Base-by-base conservation (phyloP, 2,113 vertebrate genomes). In the Hippoglossus stenolepis region DNA sequence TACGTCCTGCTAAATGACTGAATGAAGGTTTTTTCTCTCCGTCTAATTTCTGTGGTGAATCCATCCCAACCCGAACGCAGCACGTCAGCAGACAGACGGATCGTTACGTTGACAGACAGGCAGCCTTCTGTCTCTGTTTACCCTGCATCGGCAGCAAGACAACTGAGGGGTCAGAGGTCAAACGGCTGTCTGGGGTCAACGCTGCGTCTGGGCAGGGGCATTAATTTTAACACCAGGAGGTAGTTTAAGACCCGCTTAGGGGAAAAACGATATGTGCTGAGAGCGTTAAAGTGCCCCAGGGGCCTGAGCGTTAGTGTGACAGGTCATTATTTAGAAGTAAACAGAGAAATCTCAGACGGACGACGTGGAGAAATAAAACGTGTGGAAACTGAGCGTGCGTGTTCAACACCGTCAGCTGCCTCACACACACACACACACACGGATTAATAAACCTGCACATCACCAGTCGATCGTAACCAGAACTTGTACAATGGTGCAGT, bases 81-180 rank as follows among this genome's bases (percentile, higher is more conserved):
- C 15, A 14, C 1, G 26, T 26, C 26, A 57, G 80, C 53, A 15
- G 28, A 15, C 70, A 66, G 68, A 83, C 74, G 40, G 84, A 70
- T 64, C 73, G 40, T 57, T 40, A 58, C 65, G 43, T 71, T 61
- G 43, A 18, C 80, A 76, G 82, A 78, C 85, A 47, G 65, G 40
- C 70, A 60, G 65, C 77, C 75, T 59, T 87, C 82, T 87, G 89
- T 85, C 75, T 70, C 70, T 86, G 82, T 89, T 88, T 83, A 75
- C 70, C n/a, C 68, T 73, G 62, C 10, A 77, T 81, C 8, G 72
- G 78, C 85, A 82, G 59, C 73, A 43, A 75, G 77, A 94, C 92
- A 89, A 89, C 85, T 68, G 75, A 21, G 24, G 70, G 81, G 87
- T 90, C 86, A 66, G 64, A 64, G 83, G 87, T 88, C 87, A 83